Percentiles rank a stretch among this genome's conserved stretches.
Evolutionary conservation across 2,888 invertebrate species (phyloP).

Genomic region (Drosophila setosimentum): DNA sequence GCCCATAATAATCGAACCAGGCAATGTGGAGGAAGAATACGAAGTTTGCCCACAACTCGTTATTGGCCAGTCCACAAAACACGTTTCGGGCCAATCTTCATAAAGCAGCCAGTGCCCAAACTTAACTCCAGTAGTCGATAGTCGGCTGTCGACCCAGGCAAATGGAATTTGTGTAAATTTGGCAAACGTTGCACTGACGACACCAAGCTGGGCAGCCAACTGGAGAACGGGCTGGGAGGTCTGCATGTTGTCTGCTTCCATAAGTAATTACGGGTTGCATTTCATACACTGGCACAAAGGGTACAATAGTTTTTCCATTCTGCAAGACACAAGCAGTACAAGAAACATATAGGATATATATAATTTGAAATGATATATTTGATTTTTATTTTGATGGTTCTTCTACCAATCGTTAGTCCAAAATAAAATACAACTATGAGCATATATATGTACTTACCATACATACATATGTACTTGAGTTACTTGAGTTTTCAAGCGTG

Average conservation of each 20-base stretch:
- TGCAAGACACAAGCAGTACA: background rate
- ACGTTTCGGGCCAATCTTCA: slow-evolving; percentile 71
- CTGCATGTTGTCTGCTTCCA: slow-evolving; percentile 41
- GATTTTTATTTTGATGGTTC: background rate
- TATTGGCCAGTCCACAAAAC: slow-evolving; percentile 80
- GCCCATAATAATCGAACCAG: slow-evolving; percentile 82
- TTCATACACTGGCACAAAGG: slow-evolving; percentile 29
- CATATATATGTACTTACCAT: background rate
- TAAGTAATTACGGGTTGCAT: slow-evolving; percentile 53
- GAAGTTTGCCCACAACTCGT: slow-evolving; percentile 50
- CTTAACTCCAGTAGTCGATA: slow-evolving; percentile 40
- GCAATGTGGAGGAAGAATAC: slow-evolving; percentile 7
- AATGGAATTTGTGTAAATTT: slow-evolving; percentile 77
- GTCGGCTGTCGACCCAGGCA: slow-evolving; percentile 41
- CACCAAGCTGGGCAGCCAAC: slow-evolving; percentile 40
- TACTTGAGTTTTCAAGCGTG: slow-evolving; percentile 9
- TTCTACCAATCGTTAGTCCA: background rate
- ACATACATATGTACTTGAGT: background rate
- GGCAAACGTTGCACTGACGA: slow-evolving; percentile 63
- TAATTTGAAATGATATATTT: background rate
- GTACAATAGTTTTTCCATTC: slow-evolving; percentile 7
- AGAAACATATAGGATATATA: background rate
- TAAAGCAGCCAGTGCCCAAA: slow-evolving; percentile 44
- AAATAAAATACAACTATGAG: background rate
- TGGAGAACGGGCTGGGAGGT: slow-evolving; percentile 24